phyloP scores from a whole-genome alignment of 2,113 vertebrate genomes.

The Pollachius pollachius region DNA sequence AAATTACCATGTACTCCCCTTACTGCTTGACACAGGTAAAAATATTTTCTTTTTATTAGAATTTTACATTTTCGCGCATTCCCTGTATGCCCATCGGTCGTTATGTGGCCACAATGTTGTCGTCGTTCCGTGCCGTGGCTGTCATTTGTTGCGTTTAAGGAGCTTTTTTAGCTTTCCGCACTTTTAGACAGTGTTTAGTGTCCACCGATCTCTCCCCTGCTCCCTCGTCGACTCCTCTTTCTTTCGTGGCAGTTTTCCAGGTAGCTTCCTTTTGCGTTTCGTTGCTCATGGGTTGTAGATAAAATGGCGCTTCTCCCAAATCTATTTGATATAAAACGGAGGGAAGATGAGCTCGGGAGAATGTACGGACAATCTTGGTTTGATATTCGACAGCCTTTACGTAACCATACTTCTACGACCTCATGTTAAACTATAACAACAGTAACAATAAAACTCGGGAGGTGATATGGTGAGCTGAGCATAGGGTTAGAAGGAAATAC shows the following conservation, averaged over 20 bases:
- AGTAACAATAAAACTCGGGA: not conserved
- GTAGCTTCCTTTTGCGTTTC: constrained; percentile 64
- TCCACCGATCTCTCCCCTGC: constrained; percentile 4
- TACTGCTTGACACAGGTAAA: constrained; percentile 83
- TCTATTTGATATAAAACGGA: constrained; percentile 73
- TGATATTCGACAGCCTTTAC: constrained; percentile 26
- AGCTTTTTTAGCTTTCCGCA: constrained; percentile 39
- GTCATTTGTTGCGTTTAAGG: constrained; percentile 59
- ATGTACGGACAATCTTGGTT: constrained; percentile 28
- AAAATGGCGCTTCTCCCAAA: constrained; percentile 82
- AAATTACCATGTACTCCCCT: constrained; percentile 77
- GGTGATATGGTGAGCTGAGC: not conserved
- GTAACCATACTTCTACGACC: not conserved
- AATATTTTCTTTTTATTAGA: not conserved
- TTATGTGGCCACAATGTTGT: constrained; percentile 28
- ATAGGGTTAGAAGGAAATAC: too few species aligned
- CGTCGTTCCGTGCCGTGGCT: constrained; percentile 32
- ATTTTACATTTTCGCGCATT: not conserved
- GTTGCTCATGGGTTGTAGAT: constrained; percentile 75
- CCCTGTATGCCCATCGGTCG: constrained; percentile 24
- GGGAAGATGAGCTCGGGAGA: constrained; percentile 40
- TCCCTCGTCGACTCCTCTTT: constrained; percentile 17
- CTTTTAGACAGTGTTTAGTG: constrained; percentile 34
- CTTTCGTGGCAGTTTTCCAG: constrained; percentile 59
- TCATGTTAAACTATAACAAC: not conserved